Evolutionary conservation across 2,888 invertebrate species (phyloP).

Genomic region (Salticus scenicus): DNA sequence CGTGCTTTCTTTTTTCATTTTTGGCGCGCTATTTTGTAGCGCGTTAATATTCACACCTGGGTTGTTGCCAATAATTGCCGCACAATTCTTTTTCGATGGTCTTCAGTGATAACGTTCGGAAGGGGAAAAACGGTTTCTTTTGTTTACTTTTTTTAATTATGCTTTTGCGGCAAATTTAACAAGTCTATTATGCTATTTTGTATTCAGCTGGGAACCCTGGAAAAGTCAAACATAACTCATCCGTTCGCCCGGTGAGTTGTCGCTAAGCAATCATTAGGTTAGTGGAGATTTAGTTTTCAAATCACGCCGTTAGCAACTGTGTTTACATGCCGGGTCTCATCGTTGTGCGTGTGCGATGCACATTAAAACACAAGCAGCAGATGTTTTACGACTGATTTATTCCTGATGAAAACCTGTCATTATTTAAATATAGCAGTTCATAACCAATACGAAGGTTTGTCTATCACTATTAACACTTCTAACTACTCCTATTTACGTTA

Average conservation of each 20-base stretch:
- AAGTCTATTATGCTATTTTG: constrained; percentile 8
- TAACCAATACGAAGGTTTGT: not conserved
- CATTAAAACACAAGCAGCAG: constrained; percentile 10
- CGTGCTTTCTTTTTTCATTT: constrained; percentile 38
- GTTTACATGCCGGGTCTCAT: not conserved
- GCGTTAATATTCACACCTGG: constrained; percentile 39
- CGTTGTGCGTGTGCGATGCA: not conserved
- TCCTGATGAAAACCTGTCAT: not conserved
- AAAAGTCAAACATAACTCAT: not conserved
- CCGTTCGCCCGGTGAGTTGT: too few species aligned
- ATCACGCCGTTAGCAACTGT: not conserved
- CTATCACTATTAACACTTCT: not conserved
- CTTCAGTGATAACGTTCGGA: not conserved
- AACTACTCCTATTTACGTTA: too few species aligned
- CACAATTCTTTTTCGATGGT: constrained; percentile 37
- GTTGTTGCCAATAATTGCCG: constrained; percentile 42
- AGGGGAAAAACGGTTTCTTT: not conserved
- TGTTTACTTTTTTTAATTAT: constrained; percentile 9
- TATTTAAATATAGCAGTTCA: not conserved
- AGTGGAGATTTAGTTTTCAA: not conserved
- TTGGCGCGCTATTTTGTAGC: constrained; percentile 19
- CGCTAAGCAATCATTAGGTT: constrained; percentile 3
- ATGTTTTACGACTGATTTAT: constrained; percentile 3
- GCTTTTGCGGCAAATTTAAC: constrained; percentile 2
- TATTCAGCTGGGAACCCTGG: not conserved